phyloP scores from a whole-genome alignment of 2,888 invertebrate species.

The Hirtodrosophila duncani region DNA sequence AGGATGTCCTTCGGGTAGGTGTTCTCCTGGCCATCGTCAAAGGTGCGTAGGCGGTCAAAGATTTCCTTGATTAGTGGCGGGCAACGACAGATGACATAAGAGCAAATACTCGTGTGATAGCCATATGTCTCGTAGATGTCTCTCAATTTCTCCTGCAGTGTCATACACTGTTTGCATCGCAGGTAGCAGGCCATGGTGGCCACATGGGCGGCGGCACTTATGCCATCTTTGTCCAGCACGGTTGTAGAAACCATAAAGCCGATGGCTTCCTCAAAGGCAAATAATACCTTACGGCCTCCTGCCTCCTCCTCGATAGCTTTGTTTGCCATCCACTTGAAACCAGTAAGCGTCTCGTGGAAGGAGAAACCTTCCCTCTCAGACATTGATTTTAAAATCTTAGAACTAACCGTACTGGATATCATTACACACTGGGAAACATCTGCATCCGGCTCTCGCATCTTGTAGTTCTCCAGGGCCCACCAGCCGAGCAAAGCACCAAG shows the following conservation, averaged over 20 bases:
- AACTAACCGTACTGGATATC: constrained; percentile 96
- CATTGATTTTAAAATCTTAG: constrained; percentile 93
- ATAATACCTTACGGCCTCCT: constrained; percentile 87
- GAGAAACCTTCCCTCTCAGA: constrained; percentile 87
- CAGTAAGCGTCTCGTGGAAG: constrained; percentile 94
- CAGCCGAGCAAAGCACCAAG: constrained; percentile 95
- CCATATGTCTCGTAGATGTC: constrained; percentile 92
- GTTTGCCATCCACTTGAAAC: constrained; percentile 99
- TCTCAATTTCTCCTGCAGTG: constrained; percentile 83
- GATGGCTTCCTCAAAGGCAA: constrained; percentile 99
- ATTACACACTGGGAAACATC: constrained; percentile 85
- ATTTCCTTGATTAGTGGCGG: constrained; percentile 84
- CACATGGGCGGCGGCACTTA: constrained; percentile 90
- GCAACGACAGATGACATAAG: constrained; percentile 93
- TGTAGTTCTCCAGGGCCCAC: constrained; percentile 88
- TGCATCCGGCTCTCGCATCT: constrained; percentile 74
- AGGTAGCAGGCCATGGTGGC: constrained; percentile 88
- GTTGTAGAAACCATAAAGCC: constrained; percentile 96
- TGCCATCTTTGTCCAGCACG: constrained; percentile 97
- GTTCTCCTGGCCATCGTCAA: constrained; percentile 74
- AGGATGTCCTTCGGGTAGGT: constrained; percentile 86
- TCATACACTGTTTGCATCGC: constrained; percentile 80
- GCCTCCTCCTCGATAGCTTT: constrained; percentile 85
- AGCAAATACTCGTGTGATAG: constrained; percentile 90
- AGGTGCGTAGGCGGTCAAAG: constrained; percentile 90